These are phyloP conservation scores for Thereva unica DNA, from an alignment of 2,888 invertebrate species.

Conservation along the genomic window DNA sequence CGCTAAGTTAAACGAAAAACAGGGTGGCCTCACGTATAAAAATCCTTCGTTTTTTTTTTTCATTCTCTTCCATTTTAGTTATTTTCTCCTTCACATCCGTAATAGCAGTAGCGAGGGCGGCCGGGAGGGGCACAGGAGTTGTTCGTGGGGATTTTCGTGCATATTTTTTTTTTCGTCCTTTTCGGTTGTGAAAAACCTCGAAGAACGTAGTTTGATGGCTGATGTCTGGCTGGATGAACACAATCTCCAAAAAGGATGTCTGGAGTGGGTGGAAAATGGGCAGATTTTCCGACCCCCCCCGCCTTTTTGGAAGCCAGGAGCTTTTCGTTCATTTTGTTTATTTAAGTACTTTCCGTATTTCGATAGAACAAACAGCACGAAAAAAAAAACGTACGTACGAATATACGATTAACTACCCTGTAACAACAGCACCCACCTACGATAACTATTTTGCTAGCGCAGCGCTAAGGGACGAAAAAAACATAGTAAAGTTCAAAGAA, in stretches of 20 bases:
- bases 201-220: slow-evolving; percentile 36
- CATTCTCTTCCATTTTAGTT: slow-evolving; percentile 32
- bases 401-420: slow-evolving; percentile 28
- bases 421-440: slow-evolving; percentile 1
- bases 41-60: neutral
- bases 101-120: neutral
- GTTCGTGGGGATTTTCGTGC: neutral
- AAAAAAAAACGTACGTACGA: neutral
- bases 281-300: neutral
- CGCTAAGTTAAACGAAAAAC: slow-evolving; percentile 3
- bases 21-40: slow-evolving; percentile 20
- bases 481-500: slow-evolving; percentile 29
- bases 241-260: slow-evolving; percentile 35
- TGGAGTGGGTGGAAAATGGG: slow-evolving; percentile 21
- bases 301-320: slow-evolving; percentile 2
- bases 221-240: slow-evolving; percentile 36
- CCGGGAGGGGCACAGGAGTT: neutral
- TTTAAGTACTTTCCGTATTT: slow-evolving; percentile 33
- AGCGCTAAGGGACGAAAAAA: slow-evolving; percentile 14
- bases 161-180: slow-evolving; percentile 20
- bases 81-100: slow-evolving; percentile 28
- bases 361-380: slow-evolving; percentile 20
- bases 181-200: slow-evolving; percentile 3
- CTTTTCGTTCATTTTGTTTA: slow-evolving; percentile 30
- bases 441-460: no score